phyloP scores from a whole-genome alignment of 2,888 invertebrate species.

The Belgica antarctica region DNA sequence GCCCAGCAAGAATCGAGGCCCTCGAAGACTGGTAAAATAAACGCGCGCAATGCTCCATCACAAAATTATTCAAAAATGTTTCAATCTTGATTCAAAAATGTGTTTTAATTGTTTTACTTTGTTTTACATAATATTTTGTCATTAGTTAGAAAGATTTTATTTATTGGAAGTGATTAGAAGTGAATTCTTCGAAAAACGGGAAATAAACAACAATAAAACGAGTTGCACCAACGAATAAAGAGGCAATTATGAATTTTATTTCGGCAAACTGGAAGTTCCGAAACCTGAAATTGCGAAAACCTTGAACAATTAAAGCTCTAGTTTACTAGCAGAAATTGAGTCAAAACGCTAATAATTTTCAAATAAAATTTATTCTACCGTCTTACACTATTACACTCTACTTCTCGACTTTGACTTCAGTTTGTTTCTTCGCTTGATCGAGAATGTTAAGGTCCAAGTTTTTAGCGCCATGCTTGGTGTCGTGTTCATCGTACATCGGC shows the following conservation, averaged over 20 bases:
- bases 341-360: too few species aligned
- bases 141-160: background rate
- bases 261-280: too few species aligned
- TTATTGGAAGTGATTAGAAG: too few species aligned
- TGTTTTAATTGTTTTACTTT: background rate
- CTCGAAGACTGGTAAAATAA: constrained; percentile 74
- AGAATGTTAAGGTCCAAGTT: constrained; percentile 17
- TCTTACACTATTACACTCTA: too few species aligned
- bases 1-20: constrained; percentile 73
- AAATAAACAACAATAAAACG: too few species aligned
- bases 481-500: background rate
- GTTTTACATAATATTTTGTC: background rate
- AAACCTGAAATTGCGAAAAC: too few species aligned
- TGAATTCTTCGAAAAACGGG: too few species aligned
- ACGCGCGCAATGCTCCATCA: background rate
- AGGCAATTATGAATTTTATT: too few species aligned
- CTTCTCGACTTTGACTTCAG: too few species aligned
- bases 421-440: too few species aligned
- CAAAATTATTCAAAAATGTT: constrained; percentile 25
- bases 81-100: constrained; percentile 15
- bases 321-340: too few species aligned
- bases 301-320: too few species aligned
- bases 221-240: constrained; percentile 15
- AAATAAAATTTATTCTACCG: background rate
- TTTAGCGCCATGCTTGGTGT: background rate